Evolutionary conservation across 1,140 invertebrate genomes (phyloP).

Genomic region (Drosophila auraria): DNA sequence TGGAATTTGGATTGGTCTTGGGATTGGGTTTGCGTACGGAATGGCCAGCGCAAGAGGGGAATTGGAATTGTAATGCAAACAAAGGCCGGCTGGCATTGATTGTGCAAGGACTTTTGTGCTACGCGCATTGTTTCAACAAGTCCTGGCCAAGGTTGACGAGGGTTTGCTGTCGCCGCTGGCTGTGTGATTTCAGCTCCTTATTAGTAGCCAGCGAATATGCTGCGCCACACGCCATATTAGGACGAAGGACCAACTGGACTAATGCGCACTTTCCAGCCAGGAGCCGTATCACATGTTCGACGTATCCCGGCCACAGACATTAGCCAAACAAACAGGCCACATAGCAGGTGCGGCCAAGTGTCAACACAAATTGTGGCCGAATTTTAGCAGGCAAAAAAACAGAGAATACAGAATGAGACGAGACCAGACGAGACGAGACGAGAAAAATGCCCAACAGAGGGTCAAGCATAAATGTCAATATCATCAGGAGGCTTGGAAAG

Average conservation of each 20-base stretch:
- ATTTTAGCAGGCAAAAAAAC: slow-evolving; percentile 48
- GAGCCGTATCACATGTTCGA: slow-evolving; percentile 22
- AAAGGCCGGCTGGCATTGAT: slow-evolving; percentile 70
- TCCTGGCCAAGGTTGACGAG: slow-evolving; percentile 39
- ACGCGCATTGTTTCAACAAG: slow-evolving; percentile 70
- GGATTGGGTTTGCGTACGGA: slow-evolving; percentile 18
- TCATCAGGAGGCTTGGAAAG: slow-evolving; percentile 56
- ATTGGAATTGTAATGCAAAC: slow-evolving; percentile 66
- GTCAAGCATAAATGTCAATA: slow-evolving; percentile 80
- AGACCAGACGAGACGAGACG: slow-evolving; percentile 2
- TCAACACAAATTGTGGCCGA: slow-evolving; percentile 67
- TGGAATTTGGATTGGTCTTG: slow-evolving; percentile 42
- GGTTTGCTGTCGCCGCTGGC: slow-evolving; percentile 32
- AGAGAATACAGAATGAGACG: background rate
- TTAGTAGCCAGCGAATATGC: slow-evolving; percentile 39
- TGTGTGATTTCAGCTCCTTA: slow-evolving; percentile 44
- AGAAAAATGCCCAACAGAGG: slow-evolving; percentile 41
- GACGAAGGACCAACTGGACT: slow-evolving; percentile 4
- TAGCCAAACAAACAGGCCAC: slow-evolving; percentile 47
- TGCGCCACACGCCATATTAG: slow-evolving; percentile 36
- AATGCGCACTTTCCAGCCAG: slow-evolving; percentile 58
- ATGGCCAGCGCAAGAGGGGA: background rate
- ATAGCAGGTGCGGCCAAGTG: slow-evolving; percentile 74
- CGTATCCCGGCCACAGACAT: slow-evolving; percentile 20
- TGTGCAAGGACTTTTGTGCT: slow-evolving; percentile 53